A percentile compares a stretch with the other conserved stretches of the same genome.
Evolutionary conservation across 2,113 vertebrate genomes (phyloP).

Genomic region (Cynopterus brachyotis): DNA sequence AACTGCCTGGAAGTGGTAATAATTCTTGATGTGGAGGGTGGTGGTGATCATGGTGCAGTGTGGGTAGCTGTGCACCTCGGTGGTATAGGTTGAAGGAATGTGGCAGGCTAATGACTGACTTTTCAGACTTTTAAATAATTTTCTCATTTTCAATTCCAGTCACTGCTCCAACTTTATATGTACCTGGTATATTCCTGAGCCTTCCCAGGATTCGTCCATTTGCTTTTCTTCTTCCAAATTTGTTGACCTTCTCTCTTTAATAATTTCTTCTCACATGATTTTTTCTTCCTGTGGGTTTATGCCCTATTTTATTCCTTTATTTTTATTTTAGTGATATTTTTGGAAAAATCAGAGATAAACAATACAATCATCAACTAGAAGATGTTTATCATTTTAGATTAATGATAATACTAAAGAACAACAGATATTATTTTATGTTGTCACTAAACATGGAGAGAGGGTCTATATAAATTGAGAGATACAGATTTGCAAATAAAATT

Average conservation of each 20-base stretch:
- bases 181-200: background rate
- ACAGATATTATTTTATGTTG: background rate
- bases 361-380: conserved; percentile 31
- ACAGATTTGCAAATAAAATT: conserved; percentile 3
- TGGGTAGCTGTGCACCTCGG: background rate
- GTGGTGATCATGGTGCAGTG: background rate
- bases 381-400: background rate
- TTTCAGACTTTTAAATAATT: background rate
- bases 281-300: background rate
- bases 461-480: background rate
- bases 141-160: background rate
- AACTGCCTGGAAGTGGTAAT: background rate
- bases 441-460: background rate
- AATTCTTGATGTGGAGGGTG: background rate
- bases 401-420: background rate
- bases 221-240: background rate
- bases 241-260: background rate
- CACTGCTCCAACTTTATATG: background rate
- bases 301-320: background rate
- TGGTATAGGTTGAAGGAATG: background rate
- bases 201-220: background rate
- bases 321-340: conserved; percentile 11
- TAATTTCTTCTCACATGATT: background rate
- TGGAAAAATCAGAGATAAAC: background rate
- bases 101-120: background rate